Conservation (phyloP, 2,888 invertebrate genomes). For the Graphium colonna region DNA sequence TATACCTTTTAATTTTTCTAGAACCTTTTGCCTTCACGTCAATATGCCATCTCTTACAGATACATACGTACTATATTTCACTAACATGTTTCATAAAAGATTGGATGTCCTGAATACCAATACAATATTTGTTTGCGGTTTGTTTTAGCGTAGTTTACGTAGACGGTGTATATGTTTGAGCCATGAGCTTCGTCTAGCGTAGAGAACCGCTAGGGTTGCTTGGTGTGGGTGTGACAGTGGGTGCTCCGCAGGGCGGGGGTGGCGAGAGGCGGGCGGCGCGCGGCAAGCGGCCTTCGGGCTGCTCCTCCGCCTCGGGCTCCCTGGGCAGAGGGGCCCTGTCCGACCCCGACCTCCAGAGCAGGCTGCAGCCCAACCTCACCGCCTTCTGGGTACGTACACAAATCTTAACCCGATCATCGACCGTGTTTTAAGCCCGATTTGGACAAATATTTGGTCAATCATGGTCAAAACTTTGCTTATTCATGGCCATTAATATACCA, state of each 20-base stretch:
- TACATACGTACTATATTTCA: too few relatives aligned
- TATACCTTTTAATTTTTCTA: too few relatives aligned
- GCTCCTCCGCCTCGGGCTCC: conserved; percentile 45
- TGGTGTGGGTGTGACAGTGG: conserved; percentile 45
- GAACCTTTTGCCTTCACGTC: too few relatives aligned
- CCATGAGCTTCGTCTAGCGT: conserved; percentile 25
- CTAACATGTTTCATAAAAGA: background rate
- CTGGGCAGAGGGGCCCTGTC: conserved; percentile 67
- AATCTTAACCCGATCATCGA: too few relatives aligned
- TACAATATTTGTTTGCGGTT: background rate
- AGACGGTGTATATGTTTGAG: background rate
- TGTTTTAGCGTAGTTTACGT: background rate
- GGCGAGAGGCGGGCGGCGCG: conserved; percentile 55
- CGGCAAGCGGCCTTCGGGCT: conserved; percentile 40
- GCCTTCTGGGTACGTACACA: conserved; percentile 67
- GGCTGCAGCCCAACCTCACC: conserved; percentile 59
- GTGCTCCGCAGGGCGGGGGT: conserved; percentile 40
- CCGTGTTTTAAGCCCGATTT: too few relatives aligned
- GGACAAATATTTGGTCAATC: too few relatives aligned
- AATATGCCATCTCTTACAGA: too few relatives aligned
- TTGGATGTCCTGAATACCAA: background rate
- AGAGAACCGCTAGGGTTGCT: conserved; percentile 26
- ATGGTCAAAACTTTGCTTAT: too few relatives aligned
- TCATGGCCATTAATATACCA: too few relatives aligned
- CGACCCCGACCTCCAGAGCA: conserved; percentile 66